A percentile compares a stretch with the other conserved stretches of the same genome.
These are phyloP conservation scores for Hystrix cristata DNA, from an alignment of 2,113 vertebrate species.

Conservation along the genomic window DNA sequence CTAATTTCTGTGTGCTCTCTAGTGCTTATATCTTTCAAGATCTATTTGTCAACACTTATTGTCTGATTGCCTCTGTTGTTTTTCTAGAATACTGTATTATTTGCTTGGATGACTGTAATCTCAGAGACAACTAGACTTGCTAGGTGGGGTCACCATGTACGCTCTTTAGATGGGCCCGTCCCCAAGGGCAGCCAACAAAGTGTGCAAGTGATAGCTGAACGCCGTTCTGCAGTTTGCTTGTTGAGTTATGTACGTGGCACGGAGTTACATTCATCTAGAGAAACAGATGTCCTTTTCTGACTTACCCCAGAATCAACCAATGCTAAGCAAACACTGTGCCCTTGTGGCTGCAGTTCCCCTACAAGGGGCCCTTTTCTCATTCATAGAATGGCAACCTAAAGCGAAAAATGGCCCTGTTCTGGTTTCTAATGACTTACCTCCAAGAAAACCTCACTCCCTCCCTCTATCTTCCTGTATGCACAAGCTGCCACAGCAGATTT, in stretches of 20 bases:
- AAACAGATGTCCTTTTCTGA: not conserved
- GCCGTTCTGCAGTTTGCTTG: not conserved
- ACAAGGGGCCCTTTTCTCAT: not conserved
- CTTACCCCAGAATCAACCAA: not conserved
- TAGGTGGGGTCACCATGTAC: not conserved
- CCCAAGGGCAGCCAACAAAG: not conserved
- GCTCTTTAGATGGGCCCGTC: not conserved
- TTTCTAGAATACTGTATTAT: not conserved
- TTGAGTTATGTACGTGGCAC: not conserved
- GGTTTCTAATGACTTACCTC: conserved; percentile 33
- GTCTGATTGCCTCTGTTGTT: not conserved
- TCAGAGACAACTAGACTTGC: not conserved
- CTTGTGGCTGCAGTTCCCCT: not conserved
- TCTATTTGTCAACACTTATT: not conserved
- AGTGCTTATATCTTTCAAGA: not conserved
- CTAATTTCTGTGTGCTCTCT: not conserved
- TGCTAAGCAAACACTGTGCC: not conserved
- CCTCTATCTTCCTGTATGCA: not conserved
- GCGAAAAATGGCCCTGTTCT: not conserved
- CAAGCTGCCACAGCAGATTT: not conserved
- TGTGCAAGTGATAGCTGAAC: not conserved
- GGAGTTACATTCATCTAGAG: not conserved
- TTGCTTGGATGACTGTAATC: not conserved
- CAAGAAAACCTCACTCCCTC: conserved; percentile 16
- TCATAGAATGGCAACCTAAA: not conserved